phyloP scores from a whole-genome alignment of 2,113 vertebrate genomes.

The Drymodes brunneopygia region DNA sequence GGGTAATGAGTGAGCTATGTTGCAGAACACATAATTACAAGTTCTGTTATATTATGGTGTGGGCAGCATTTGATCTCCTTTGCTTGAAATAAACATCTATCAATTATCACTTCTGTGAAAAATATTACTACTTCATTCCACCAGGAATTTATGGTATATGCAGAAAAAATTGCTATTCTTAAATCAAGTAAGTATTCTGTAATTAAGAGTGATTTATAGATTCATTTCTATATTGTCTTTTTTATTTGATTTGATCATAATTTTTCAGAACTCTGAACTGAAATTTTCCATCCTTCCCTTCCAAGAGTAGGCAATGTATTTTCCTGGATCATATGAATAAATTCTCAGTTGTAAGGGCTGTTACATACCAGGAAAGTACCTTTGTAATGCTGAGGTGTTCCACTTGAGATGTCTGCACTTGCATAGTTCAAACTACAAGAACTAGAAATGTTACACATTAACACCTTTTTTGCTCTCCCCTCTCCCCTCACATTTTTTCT shows the following conservation, averaged over 20 bases:
- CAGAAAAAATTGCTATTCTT: not conserved
- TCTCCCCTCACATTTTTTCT: not conserved
- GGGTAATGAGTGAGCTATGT: not conserved
- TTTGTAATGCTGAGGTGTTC: not conserved
- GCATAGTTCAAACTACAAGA: not conserved
- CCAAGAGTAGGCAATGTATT: not conserved
- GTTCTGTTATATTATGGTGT: not conserved
- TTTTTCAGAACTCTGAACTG: not conserved
- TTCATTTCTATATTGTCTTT: not conserved
- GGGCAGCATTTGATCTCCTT: not conserved
- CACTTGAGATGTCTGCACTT: not conserved
- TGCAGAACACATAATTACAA: not conserved
- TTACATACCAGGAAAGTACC: not conserved
- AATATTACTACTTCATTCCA: not conserved
- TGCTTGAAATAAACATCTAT: constrained; percentile 5
- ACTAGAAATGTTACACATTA: not conserved
- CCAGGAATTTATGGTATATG: not conserved
- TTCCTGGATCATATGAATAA: not conserved
- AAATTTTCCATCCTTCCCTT: not conserved
- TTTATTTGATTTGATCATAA: not conserved
- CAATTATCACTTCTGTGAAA: not conserved
- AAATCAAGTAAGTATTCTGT: not conserved
- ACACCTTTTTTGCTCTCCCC: not conserved
- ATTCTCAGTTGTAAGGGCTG: not conserved
- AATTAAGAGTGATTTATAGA: not conserved